Conservation (phyloP, 2,113 vertebrate species). For the Ctenodactylus gundi region DNA sequence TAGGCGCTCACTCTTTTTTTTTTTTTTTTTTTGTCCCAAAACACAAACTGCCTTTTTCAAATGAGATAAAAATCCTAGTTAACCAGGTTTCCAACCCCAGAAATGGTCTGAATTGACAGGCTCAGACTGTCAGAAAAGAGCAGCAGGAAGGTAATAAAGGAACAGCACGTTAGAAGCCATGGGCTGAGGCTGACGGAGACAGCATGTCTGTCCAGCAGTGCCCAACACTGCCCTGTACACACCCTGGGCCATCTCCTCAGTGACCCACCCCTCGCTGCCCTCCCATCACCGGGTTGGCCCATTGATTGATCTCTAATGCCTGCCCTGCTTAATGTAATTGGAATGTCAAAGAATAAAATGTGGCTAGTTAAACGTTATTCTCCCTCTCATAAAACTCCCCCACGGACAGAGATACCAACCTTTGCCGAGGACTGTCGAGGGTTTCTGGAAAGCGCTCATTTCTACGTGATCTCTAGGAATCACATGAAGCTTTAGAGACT, state of each 20-base stretch:
- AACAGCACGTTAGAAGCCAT: constrained; percentile 72
- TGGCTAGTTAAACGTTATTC: constrained; percentile 65
- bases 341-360: constrained; percentile 77
- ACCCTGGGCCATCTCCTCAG: constrained; percentile 60
- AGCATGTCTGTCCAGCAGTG: constrained; percentile 53
- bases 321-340: constrained; percentile 75
- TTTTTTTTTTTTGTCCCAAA: constrained; percentile 76
- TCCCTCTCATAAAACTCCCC: constrained; percentile 67
- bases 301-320: constrained; percentile 65
- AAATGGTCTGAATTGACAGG: constrained; percentile 71
- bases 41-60: constrained; percentile 74
- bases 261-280: constrained; percentile 54
- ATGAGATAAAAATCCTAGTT: constrained; percentile 71
- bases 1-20: constrained; percentile 72
- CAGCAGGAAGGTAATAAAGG: constrained; percentile 77
- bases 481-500: constrained; percentile 12
- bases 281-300: constrained; percentile 55
- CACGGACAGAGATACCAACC: constrained; percentile 51
- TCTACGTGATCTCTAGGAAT: constrained; percentile 51
- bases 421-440: constrained; percentile 62
- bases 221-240: constrained; percentile 52
- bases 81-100: constrained; percentile 67
- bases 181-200: constrained; percentile 59
- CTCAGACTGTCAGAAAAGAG: constrained; percentile 67
- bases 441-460: constrained; percentile 60